phyloP scores from a whole-genome alignment of 2,797 vertebrate genomes.

The Molossus molossus region DNA sequence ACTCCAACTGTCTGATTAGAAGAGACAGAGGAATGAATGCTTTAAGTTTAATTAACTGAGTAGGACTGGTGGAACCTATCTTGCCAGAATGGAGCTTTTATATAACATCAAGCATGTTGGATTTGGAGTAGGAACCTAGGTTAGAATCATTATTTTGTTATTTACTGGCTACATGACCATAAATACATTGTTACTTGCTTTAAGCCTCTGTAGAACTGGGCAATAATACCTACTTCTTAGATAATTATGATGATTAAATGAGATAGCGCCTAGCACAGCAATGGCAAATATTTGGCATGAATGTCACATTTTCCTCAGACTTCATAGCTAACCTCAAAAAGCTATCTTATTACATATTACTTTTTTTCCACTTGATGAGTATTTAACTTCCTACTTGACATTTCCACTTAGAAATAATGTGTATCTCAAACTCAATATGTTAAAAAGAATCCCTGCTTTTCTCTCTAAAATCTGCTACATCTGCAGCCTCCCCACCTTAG shows the following conservation, averaged over 20 bases:
- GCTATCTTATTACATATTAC: neutral
- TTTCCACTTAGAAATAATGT: neutral
- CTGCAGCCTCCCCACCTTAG: neutral
- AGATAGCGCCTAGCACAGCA: neutral
- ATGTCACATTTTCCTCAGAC: neutral
- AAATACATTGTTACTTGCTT: neutral
- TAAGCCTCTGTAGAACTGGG: neutral
- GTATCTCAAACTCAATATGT: neutral
- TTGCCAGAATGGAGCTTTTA: neutral
- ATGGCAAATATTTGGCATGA: constrained; percentile 24
- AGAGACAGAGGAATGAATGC: neutral
- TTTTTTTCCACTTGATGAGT: neutral
- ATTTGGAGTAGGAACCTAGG: neutral
- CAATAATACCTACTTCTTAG: constrained; percentile 8
- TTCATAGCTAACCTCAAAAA: neutral
- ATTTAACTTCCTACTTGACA: neutral
- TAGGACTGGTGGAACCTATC: neutral
- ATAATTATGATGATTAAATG: neutral
- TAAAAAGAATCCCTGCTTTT: neutral
- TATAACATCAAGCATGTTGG: neutral
- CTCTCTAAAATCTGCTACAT: neutral
- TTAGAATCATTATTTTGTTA: constrained; percentile 32
- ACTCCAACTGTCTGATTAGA: neutral
- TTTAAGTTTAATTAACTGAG: neutral
- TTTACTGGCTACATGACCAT: neutral